Evolutionary conservation across 1,140 invertebrate species (phyloP), one percentile per base, ranked within the genome.

Genomic region (Dendroctonus ponderosae): DNA sequence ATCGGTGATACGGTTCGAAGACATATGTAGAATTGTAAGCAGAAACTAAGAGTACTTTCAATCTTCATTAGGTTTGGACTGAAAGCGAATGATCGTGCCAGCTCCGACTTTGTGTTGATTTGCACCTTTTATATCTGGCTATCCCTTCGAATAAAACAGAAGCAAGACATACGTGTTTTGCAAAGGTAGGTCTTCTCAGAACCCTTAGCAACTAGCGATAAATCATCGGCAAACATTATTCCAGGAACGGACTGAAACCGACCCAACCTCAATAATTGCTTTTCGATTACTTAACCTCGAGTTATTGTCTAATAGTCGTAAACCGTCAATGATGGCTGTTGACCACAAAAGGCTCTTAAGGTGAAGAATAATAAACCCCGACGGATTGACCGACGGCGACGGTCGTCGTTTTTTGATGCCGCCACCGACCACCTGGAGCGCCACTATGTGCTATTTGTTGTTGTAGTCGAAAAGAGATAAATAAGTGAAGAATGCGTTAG

Each of bases 401-500:
- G 26, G 26, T 26, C 26, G 26, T 54, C 9, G 38, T 39, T 39
- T 54, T 54, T 54, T 54, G n/a, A 54, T 54, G 39, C 9, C 50
- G 37, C 38, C 39, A n/a, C 38, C 58, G 58, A 9, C 58, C 58
- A 61, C 58, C 58, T 61, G 58, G 11, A 12, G 58, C 48, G 49
- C 58, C 48, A 38, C 48, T 61, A 44, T 49, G 11, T 11, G 58
- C 48, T 61, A 61, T 61, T 61, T 61, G 58, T 50, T 37, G 49
- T 49, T 48, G 58, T 49, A 12, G 40, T 61, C 15, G 7, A 61
- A 50, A 61, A 61, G 12, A 14, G n/a, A 58, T 11, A 50, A 61
- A 61, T 49, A 49, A 49, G n/a, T 11, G 26, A 61, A 61, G 58
- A 61, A 61, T 61, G 58, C 58, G 46, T 61, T 54, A 54, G 52